Base-by-base conservation (phyloP, 1,140 invertebrate genomes). In the Charaxes varanes region DNA sequence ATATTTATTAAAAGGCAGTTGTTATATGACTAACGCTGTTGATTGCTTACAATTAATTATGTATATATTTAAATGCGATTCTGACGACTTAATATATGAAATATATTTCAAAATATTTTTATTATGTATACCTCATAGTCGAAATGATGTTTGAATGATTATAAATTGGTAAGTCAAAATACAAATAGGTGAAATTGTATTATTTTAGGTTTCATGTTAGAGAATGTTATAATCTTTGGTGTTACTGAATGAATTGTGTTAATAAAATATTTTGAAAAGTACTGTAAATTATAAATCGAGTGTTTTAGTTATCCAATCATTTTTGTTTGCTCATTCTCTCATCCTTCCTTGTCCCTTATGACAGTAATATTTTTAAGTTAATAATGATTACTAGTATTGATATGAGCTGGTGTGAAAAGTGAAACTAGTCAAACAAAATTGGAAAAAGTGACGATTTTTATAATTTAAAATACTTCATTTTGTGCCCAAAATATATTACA, bases 241-340 rank as follows among this genome's bases (percentile, higher is more conserved):
- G 82, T 86, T 86, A 85, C 76, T 85, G 79, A 85, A 85, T 82
- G 82, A 86, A 86, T 86, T 86, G 82, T 86, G 84, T 85, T 86
- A 86, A 86, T 86, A 86, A 85, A 86, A 85, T 81, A 84, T 86
- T 85, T 85, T 84, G 59, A 83, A 83, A 83, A 83, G 54, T 79
- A 76, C 62, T 79, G 66, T 80, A 78, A 77, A 78, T 78, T 77
- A 72, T 82, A 56, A 64, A 70, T 71, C 55, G 47, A 71, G 71
- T 76, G 64, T 81, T 79, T 79, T 54, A 65, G 60, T 77, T 69
- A 15, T 56, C 60, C 60, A 58, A 19, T 53, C 53, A 23, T 51
- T 46, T n/a, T 49, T 40, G 22, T 40, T 47, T 38, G 31, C 27
- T 40, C 12, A 37, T 44, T 37, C 23, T 17, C 19, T 35, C 33